phyloP scores from a whole-genome alignment of 2,888 invertebrate genomes.

The Lepidochitona cinerea region DNA sequence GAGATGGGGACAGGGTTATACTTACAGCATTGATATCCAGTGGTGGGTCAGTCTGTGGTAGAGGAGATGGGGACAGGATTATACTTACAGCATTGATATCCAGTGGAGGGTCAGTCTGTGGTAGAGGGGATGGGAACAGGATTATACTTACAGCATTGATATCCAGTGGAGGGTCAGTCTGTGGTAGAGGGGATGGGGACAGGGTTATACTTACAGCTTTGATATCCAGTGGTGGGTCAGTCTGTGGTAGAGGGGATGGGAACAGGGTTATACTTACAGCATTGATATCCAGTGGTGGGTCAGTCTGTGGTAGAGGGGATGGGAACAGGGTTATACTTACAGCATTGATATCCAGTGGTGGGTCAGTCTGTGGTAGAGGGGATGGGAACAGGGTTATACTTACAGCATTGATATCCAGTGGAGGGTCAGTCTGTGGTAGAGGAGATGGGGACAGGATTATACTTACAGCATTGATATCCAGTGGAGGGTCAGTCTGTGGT shows the following conservation, averaged over 20 bases:
- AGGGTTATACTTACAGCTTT: background rate
- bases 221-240: background rate
- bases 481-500: background rate
- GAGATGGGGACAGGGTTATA: background rate
- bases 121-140: background rate
- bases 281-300: background rate
- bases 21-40: background rate
- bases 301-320: no score
- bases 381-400: background rate
- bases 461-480: background rate
- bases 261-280: background rate
- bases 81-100: background rate
- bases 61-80: background rate
- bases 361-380: no score
- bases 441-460: background rate
- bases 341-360: background rate
- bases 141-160: background rate
- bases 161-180: background rate
- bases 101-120: background rate
- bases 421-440: no score
- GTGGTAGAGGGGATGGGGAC: no score
- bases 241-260: no score
- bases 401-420: background rate
- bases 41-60: background rate
- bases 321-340: background rate